Base-by-base conservation (phyloP, 2,888 invertebrate species). In the Acholoe squamosa region DNA sequence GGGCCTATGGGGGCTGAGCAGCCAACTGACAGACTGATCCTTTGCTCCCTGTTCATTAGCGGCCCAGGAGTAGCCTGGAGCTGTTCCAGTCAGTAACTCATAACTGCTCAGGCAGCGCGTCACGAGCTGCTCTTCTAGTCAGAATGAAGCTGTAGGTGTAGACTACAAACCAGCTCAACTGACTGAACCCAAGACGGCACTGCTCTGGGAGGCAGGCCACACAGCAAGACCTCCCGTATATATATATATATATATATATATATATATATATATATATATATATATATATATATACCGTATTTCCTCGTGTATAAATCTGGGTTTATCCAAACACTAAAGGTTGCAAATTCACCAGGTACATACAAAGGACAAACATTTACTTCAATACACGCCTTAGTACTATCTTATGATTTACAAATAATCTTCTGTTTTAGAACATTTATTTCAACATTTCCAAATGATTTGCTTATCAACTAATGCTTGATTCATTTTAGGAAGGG, bases 21-120 rank as follows among this genome's bases (percentile, higher is more conserved):
- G 28, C 31, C 71, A 25, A 14, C 71, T 71, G 71, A 71, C 71
- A 71, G 28, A 1, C 28, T 28, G 31, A 71, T 71, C 71, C 71
- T 71, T 71, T 71, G 28, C 71, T 1, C 28, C 71, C 31, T 71
- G 71, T 71, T 71, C 71, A 71, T 71, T 71, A 71, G 71, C 5
- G 71, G 71, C 31, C n/a, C 25, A 14, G 71, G 71, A 3, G 71
- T 71, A 16, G 71, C 71, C 71, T 28, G 71, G 28, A 28, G 71
- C 71, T 28, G 71, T n/a, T 71, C 71, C 71, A 71, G 28, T 71
- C n/a, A 71, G 71, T 25, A 28, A 25, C 71, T 71, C 71, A 61
- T n/a, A 71, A 71, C 71, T 28, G 71, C 71, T 71, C 71, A 28
- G 71, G 14, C 71, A 71, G 61, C 28, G 25, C 71, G 71, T 14